Conservation (phyloP, 2,113 vertebrate genomes). For the Strix aluco region DNA sequence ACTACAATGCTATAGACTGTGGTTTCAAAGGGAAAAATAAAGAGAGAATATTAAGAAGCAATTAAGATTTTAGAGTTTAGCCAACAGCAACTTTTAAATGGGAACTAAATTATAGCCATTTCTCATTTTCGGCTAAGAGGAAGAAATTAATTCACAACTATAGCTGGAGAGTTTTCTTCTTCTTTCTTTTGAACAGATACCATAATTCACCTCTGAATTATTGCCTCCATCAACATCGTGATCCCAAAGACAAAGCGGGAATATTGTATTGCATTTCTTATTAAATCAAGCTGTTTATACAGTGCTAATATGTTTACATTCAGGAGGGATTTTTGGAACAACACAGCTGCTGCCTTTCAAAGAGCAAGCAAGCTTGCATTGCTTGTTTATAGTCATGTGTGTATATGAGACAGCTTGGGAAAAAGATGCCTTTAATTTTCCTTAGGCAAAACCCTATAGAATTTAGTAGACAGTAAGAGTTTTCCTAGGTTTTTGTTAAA, state of each 20-base stretch:
- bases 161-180: constrained; percentile 41
- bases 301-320: constrained; percentile 67
- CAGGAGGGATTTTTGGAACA: constrained; percentile 50
- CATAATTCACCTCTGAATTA: constrained; percentile 63
- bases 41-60: constrained; percentile 63
- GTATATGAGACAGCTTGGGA: constrained; percentile 13
- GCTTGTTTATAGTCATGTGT: constrained; percentile 11
- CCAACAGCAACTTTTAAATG: constrained; percentile 68
- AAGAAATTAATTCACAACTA: constrained; percentile 60
- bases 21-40: constrained; percentile 47
- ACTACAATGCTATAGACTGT: not conserved
- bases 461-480: not conserved
- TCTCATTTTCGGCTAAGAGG: constrained; percentile 64
- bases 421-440: constrained; percentile 49
- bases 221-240: not conserved
- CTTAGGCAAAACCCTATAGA: constrained; percentile 17
- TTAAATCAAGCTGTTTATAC: constrained; percentile 61
- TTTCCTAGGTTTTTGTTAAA: constrained; percentile 1
- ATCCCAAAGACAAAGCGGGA: constrained; percentile 45
- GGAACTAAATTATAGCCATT: constrained; percentile 68
- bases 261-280: constrained; percentile 48
- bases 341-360: constrained; percentile 63
- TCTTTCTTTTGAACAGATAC: constrained; percentile 25
- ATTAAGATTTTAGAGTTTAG: constrained; percentile 69
- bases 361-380: constrained; percentile 7